Conservation (phyloP, 2,888 invertebrate species). For the Lasioglossum marginatum region DNA sequence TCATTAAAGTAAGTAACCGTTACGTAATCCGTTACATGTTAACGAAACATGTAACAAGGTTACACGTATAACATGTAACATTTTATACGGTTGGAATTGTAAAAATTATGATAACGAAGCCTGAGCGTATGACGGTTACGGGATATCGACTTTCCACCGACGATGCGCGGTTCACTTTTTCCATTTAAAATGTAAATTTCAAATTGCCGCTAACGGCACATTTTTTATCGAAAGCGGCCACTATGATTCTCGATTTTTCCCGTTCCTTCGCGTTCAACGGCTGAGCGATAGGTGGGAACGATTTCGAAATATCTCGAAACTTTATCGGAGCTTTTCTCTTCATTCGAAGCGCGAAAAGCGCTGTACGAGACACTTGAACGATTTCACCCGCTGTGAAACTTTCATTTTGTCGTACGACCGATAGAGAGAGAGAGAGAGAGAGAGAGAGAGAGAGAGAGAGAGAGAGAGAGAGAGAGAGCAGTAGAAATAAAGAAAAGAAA, state of each 20-base stretch:
- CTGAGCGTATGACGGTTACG: not conserved
- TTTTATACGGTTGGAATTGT: not conserved
- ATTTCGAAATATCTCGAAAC: conserved; percentile 80
- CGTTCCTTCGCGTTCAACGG: conserved; percentile 34
- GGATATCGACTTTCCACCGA: not conserved
- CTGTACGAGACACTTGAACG: conserved; percentile 75
- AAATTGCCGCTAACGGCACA: conserved; percentile 1
- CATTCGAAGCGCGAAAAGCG: conserved; percentile 75
- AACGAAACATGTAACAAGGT: no score
- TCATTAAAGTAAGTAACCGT: no score
- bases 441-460: conserved; percentile 2
- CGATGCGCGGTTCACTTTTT: not conserved
- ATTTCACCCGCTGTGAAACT: conserved; percentile 77
- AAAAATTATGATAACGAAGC: not conserved
- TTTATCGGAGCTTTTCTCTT: conserved; percentile 77
- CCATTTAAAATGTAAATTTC: conserved; percentile 7
- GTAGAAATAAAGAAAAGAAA: conserved; percentile 32
- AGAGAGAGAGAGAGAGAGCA: not conserved
- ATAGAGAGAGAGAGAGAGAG: conserved; percentile 8
- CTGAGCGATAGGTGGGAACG: conserved; percentile 60
- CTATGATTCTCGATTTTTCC: conserved; percentile 38
- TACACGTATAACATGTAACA: not conserved
- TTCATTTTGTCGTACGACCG: conserved; percentile 66
- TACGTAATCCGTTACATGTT: no score
- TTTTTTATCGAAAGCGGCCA: conserved; percentile 24